These are phyloP conservation scores for Amaurobius ferox DNA, from an alignment of 2,888 invertebrate genomes.

Conservation along the genomic window DNA sequence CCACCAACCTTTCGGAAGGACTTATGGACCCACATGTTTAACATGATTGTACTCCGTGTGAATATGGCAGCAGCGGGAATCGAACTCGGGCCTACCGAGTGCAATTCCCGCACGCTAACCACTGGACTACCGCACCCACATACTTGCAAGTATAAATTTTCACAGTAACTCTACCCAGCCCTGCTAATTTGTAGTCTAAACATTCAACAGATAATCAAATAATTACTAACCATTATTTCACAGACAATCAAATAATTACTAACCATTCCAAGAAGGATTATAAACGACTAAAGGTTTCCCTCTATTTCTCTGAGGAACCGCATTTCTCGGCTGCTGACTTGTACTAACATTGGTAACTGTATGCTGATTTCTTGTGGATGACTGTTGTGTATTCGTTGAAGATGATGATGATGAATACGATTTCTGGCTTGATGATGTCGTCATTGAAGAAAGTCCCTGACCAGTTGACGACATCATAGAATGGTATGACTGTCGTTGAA, in stretches of 20 bases:
- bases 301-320: constrained; percentile 42
- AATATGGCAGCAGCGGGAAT: too few species aligned
- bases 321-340: constrained; percentile 30
- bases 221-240: not conserved
- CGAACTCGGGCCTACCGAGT: too few species aligned
- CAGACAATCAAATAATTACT: constrained; percentile 2
- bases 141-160: too few species aligned
- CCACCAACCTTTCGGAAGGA: too few species aligned
- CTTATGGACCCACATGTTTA: too few species aligned
- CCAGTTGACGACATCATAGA: constrained; percentile 50
- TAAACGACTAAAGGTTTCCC: constrained; percentile 65
- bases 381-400: constrained; percentile 25
- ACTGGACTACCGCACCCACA: too few species aligned
- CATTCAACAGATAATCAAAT: not conserved
- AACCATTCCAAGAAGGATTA: constrained; percentile 69
- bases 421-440: constrained; percentile 23
- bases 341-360: not conserved
- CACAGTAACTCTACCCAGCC: too few species aligned
- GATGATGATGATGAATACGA: constrained; percentile 50
- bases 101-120: too few species aligned
- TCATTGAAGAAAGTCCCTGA: constrained; percentile 35
- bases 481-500: constrained; percentile 66
- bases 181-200: too few species aligned
- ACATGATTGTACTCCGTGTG: too few species aligned
- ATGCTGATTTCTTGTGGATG: constrained; percentile 37